Conservation (phyloP, 2,113 vertebrate genomes). For the Dendropsophus ebraccatus region DNA sequence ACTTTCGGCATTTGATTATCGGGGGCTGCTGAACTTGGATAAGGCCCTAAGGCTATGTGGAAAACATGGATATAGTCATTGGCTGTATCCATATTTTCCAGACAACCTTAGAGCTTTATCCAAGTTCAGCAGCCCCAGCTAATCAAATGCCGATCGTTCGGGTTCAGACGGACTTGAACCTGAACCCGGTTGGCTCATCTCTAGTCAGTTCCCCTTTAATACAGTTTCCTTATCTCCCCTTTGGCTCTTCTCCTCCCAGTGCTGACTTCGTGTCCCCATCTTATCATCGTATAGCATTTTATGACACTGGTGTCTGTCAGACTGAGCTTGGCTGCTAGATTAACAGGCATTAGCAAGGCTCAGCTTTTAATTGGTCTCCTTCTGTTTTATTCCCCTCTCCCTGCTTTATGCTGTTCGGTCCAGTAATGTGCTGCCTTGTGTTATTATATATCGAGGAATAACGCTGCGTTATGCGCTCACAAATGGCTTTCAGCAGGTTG, state of each 20-base stretch:
- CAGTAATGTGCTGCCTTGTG: conserved; percentile 2
- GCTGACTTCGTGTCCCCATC: neutral
- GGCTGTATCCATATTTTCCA: too few relatives aligned
- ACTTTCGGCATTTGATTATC: too few relatives aligned
- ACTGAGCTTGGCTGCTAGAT: conserved; percentile 7
- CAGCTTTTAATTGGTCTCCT: conserved; percentile 50
- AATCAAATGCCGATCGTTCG: too few relatives aligned
- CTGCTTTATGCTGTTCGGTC: conserved; percentile 37
- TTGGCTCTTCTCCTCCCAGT: neutral
- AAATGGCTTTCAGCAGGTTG: conserved; percentile 37
- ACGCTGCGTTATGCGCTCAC: conserved; percentile 14
- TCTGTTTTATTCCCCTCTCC: conserved; percentile 39
- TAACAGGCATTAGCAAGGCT: conserved; percentile 40
- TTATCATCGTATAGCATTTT: neutral
- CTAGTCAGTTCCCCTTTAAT: too few relatives aligned
- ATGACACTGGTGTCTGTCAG: conserved; percentile 20
- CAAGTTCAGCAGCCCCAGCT: too few relatives aligned
- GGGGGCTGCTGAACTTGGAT: too few relatives aligned
- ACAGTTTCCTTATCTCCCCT: neutral
- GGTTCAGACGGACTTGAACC: too few relatives aligned
- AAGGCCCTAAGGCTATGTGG: too few relatives aligned
- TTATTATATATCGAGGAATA: conserved; percentile 51
- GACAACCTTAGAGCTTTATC: too few relatives aligned
- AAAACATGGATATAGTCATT: too few relatives aligned
- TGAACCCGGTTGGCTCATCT: too few relatives aligned